Percentiles rank a stretch among this genome's conserved stretches.
Conservation (phyloP, 35 echinoderm and acorn worm species). For the Heliocidaris tuberculata region DNA sequence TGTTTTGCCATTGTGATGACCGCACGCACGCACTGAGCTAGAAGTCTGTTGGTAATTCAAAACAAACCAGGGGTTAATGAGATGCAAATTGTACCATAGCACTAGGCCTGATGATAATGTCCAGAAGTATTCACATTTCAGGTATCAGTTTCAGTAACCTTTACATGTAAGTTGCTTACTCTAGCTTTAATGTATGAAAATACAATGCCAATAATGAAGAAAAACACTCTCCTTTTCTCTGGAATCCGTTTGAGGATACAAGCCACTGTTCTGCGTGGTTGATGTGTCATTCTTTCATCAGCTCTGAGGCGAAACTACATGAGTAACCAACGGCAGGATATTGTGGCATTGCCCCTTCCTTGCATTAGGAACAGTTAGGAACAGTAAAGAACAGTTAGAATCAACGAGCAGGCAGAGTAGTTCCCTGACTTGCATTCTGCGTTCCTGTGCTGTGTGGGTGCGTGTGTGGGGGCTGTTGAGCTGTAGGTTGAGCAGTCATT, state of each 20-base stretch:
- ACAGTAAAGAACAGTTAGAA: not conserved
- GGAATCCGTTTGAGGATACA: not conserved
- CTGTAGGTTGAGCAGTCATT: not conserved
- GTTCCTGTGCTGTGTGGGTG: not conserved
- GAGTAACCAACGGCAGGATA: not conserved
- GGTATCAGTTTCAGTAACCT: no score
- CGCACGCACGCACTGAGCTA: no score
- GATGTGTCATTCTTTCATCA: constrained; percentile 12
- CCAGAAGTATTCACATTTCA: no score
- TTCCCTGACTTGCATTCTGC: not conserved
- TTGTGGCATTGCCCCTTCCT: not conserved
- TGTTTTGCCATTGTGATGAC: no score
- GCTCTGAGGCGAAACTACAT: not conserved
- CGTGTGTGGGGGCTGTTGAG: not conserved
- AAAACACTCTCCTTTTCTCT: not conserved
- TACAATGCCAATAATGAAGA: not conserved
- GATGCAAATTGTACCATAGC: no score
- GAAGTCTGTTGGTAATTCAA: no score
- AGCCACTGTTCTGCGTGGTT: not conserved
- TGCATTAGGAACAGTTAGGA: not conserved
- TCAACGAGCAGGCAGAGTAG: not conserved
- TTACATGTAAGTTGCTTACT: no score
- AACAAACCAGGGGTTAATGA: no score
- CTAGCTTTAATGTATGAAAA: no score
- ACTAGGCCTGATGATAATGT: no score